Base-by-base conservation (phyloP, 2,113 vertebrate genomes). In the Peromyscus polionotus region DNA sequence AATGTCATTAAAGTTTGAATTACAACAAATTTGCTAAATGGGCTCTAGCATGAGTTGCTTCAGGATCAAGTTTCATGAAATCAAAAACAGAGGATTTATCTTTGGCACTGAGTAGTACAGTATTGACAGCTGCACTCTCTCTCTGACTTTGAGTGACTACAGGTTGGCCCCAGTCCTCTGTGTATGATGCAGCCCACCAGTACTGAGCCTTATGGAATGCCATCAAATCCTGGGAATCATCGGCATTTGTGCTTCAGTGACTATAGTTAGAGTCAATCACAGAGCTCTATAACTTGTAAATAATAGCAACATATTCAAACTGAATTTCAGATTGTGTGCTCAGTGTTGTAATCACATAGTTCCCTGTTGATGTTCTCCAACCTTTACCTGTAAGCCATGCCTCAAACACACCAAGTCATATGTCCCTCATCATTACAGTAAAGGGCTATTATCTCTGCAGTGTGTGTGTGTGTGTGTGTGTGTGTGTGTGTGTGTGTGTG, bases 1-100 rank as follows among this genome's bases (percentile, higher is more conserved):
- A 80, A 95, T 97, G 81, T 81, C 54, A 92, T 91, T 95, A 95
- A 45, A 10, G 3, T 91, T 95, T 94, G 79, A 94, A 96, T 97
- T 84, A 92, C 86, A 91, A 63, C 90, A 95, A 75, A 94, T 68
- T 91, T 91, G 67, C 75, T 92, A 92, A 97, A 24, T 0, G 7
- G 45, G 2, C 79, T 96, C 42, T 77, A 42, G 54, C 84, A 75
- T n/a, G 8, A 88, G 31, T 81, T 88, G 85, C 45, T 92, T 61
- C 14, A 88, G 88, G 67, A 57, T 79, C 77, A 42, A 81, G n/a
- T 91, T 12, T 63, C 73, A 76, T 7, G 2, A 59, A 96, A 90
- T 39, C 61, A 77, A 94, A 97, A 90, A 9, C 33, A 72, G 59
- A 63, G 39, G 3, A 88, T 73, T 88, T 22, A 1, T 59, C 51